Evolutionary conservation across 2,888 invertebrate species (phyloP).

Genomic region (Rhimphoctona megacephalus): DNA sequence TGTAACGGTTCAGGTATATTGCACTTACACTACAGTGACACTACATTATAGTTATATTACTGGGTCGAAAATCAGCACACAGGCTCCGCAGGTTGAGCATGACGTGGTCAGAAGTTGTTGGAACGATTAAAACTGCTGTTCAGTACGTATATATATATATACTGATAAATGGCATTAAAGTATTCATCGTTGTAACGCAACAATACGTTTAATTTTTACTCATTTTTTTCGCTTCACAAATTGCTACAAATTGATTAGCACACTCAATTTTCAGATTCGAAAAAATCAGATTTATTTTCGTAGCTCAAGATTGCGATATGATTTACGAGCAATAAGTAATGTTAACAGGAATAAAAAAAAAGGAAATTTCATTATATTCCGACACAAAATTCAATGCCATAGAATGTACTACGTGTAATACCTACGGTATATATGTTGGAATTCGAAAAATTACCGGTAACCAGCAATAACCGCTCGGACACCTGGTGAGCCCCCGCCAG

Average conservation of each 20-base stretch:
- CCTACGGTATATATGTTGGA: neutral
- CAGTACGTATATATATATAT: neutral
- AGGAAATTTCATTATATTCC: neutral
- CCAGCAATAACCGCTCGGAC: neutral
- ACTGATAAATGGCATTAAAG: neutral
- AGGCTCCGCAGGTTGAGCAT: slow-evolving; percentile 27
- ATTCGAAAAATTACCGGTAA: neutral
- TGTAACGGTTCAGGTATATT: slow-evolving; percentile 69
- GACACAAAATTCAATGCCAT: neutral
- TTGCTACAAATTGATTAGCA: neutral
- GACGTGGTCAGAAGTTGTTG: neutral
- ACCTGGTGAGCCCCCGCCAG: neutral
- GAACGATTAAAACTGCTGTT: neutral
- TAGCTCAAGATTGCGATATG: neutral
- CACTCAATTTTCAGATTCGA: too few species aligned
- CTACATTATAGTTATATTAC: slow-evolving; percentile 47
- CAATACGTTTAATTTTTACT: neutral
- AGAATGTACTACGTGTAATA: neutral
- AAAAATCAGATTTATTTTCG: too few species aligned
- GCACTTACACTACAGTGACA: slow-evolving; percentile 50
- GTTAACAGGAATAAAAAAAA: neutral
- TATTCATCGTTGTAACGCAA: neutral
- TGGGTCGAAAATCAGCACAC: slow-evolving; percentile 24
- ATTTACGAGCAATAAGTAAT: neutral
- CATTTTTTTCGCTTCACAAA: neutral